These are phyloP conservation scores for Eristalinus aeneus DNA, from an alignment of 2,888 invertebrate species.

Conservation along the genomic window DNA sequence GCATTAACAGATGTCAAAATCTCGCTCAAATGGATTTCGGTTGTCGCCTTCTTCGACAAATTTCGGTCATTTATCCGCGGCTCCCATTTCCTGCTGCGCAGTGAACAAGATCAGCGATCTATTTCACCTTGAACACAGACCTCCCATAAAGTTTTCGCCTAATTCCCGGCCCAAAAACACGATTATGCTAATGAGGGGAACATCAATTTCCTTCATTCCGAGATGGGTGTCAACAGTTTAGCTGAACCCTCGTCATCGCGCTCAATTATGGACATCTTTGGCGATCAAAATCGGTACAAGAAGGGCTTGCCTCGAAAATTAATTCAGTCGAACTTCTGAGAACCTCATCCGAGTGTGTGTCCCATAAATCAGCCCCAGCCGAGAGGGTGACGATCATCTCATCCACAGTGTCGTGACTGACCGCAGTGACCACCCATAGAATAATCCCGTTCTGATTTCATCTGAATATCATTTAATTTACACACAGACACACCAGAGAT, in stretches of 20 bases:
- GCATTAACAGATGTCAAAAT: too few species aligned
- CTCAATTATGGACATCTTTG: neutral
- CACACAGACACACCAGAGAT: neutral
- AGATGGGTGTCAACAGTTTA: neutral
- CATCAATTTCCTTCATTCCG: neutral
- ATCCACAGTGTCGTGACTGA: constrained; percentile 31
- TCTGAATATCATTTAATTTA: constrained; percentile 38
- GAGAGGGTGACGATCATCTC: constrained; percentile 9
- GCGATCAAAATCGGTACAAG: neutral
- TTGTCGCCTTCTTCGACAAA: neutral
- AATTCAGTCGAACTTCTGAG: neutral
- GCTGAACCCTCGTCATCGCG: neutral
- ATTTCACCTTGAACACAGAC: neutral
- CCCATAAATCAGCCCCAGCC: constrained; percentile 31
- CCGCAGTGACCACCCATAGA: constrained; percentile 49
- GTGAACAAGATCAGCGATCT: neutral
- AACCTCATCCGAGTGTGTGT: constrained; percentile 31
- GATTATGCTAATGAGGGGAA: neutral
- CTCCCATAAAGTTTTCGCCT: neutral
- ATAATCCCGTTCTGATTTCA: constrained; percentile 56
- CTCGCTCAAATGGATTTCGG: neutral
- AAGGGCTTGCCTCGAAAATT: too few species aligned
- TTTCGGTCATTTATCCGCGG: neutral
- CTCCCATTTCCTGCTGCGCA: neutral
- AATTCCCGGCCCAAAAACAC: neutral